These are phyloP conservation scores for Rhynchopsitta pachyrhyncha DNA, from an alignment of 2,113 vertebrate genomes.

Conservation along the genomic window DNA sequence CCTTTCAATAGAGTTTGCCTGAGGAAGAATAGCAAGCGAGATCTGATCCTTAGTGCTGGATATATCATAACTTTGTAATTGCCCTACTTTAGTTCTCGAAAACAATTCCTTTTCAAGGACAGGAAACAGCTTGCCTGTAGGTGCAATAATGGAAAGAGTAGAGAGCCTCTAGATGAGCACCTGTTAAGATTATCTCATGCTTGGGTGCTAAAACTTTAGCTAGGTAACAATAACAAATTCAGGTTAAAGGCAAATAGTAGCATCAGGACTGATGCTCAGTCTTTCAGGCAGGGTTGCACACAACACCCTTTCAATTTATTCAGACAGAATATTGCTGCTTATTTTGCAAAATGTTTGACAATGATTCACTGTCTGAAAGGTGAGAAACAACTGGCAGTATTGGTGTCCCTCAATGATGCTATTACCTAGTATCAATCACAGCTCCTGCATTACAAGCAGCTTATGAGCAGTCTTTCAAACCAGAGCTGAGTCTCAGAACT, in stretches of 20 bases:
- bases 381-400: neutral
- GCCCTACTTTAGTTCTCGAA: neutral
- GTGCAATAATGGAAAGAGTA: neutral
- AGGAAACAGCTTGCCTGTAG: neutral
- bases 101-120: conserved; percentile 14
- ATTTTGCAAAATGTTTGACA: neutral
- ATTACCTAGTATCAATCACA: neutral
- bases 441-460: neutral
- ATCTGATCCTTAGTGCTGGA: neutral
- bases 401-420: neutral
- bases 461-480: neutral
- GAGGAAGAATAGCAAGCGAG: neutral
- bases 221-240: neutral
- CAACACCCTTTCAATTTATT: neutral
- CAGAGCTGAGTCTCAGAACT: neutral
- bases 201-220: neutral
- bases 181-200: neutral
- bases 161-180: neutral
- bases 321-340: neutral
- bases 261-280: neutral
- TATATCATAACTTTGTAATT: conserved; percentile 34
- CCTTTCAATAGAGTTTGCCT: conserved; percentile 4
- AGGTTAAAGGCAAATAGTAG: neutral
- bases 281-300: neutral
- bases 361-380: rapidly evolving